phyloP scores from a whole-genome alignment of 2,797 vertebrate species.

The Rhynchonycteris naso region DNA sequence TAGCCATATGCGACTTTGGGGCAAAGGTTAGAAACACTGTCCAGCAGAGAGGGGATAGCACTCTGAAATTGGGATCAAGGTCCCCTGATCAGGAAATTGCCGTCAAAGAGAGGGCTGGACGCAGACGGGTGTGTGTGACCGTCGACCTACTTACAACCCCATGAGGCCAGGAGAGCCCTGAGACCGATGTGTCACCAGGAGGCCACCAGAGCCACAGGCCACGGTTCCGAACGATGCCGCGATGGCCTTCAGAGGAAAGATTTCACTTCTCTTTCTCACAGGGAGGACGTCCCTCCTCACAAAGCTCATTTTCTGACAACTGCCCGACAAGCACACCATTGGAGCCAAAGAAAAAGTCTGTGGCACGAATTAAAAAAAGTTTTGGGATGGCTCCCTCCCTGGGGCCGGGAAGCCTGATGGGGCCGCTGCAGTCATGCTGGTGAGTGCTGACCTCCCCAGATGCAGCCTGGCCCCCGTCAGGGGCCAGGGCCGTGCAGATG shows the following conservation, averaged over 20 bases:
- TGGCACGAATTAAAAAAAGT: rapidly evolving
- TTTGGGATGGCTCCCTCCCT: neutral
- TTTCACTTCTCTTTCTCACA: neutral
- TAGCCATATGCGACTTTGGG: neutral
- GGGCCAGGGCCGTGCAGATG: rapidly evolving
- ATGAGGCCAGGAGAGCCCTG: neutral
- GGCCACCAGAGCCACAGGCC: neutral
- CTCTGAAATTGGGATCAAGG: constrained; percentile 42
- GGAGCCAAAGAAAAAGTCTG: neutral
- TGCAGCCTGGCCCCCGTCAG: too few species aligned
- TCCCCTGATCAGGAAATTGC: constrained; percentile 35
- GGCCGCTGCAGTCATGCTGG: neutral
- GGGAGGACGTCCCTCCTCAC: neutral
- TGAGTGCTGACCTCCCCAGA: rapidly evolving
- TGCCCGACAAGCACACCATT: neutral
- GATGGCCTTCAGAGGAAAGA: neutral
- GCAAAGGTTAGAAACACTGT: neutral
- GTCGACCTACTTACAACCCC: constrained; percentile 67
- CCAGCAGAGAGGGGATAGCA: constrained; percentile 8
- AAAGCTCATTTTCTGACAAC: neutral
- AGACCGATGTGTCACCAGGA: constrained; percentile 22
- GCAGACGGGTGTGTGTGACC: constrained; percentile 57
- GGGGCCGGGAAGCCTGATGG: too few species aligned
- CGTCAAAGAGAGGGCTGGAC: constrained; percentile 43
- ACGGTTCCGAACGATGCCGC: neutral